Percentiles rank a stretch among this genome's conserved stretches.
Conservation (phyloP, 2,797 vertebrate genomes). For the Lagodon rhomboides region DNA sequence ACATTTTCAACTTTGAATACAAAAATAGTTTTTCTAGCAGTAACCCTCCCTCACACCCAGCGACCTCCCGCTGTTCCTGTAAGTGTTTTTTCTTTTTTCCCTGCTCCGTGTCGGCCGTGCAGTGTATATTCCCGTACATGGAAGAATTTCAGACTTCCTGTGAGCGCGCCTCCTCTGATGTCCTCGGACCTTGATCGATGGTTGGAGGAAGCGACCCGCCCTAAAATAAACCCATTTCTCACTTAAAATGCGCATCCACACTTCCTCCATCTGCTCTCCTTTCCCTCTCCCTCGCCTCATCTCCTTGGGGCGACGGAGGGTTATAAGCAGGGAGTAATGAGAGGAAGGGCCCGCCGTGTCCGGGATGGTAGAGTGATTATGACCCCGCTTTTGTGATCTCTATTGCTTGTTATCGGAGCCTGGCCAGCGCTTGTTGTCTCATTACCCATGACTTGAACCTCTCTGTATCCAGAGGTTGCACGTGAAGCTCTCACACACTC, state of each 20-base stretch:
- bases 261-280: slow-evolving; percentile 66
- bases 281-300: slow-evolving; percentile 44
- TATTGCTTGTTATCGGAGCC: slow-evolving; percentile 85
- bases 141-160: slow-evolving; percentile 64
- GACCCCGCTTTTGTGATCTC: slow-evolving; percentile 78
- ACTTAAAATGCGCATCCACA: slow-evolving; percentile 77
- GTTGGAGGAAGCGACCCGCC: slow-evolving; percentile 63
- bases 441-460: slow-evolving; percentile 82
- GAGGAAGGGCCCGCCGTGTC: slow-evolving; percentile 63
- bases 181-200: slow-evolving; percentile 72
- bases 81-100: slow-evolving; percentile 25
- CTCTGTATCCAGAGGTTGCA: slow-evolving; percentile 58
- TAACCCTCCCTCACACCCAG: background rate
- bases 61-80: slow-evolving; percentile 49
- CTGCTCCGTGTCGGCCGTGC: slow-evolving; percentile 24
- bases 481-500: slow-evolving; percentile 7
- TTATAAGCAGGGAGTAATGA: slow-evolving; percentile 77
- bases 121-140: slow-evolving; percentile 40
- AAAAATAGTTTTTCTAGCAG: background rate
- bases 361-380: slow-evolving; percentile 63
- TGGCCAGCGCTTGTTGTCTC: slow-evolving; percentile 86
- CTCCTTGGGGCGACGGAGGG: slow-evolving; percentile 56
- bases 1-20: background rate
- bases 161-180: slow-evolving; percentile 59
- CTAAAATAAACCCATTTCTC: slow-evolving; percentile 68